Conservation (phyloP, 2,888 invertebrate species). For the Sinhomidia bicolor region DNA sequence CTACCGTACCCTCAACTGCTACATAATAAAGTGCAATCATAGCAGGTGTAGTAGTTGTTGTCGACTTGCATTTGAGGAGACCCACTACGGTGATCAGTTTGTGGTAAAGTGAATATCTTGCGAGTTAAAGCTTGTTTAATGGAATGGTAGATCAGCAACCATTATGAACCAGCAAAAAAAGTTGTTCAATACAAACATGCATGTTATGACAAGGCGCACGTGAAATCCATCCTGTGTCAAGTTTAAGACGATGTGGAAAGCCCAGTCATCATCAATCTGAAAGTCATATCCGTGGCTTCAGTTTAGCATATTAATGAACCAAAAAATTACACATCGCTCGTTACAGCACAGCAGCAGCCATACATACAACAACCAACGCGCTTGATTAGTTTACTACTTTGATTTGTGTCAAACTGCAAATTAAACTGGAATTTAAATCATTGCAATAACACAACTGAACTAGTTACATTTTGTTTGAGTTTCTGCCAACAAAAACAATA, state of each 20-base stretch:
- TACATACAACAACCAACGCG: background rate
- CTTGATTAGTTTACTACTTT: background rate
- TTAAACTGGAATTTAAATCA: conserved; percentile 18
- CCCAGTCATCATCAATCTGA: background rate
- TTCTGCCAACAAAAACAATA: conserved; percentile 8
- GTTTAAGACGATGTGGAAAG: background rate
- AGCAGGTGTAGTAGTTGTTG: background rate
- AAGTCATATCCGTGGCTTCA: conserved; percentile 24
- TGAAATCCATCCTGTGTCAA: conserved; percentile 26
- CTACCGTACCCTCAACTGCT: conserved; percentile 12
- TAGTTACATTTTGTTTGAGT: background rate
- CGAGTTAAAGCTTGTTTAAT: background rate
- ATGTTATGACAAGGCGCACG: background rate
- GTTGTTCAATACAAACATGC: background rate
- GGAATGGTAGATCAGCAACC: background rate
- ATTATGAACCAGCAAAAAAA: no score
- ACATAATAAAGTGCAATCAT: conserved; percentile 45
- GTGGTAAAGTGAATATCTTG: conserved; percentile 64
- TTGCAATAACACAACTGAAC: background rate
- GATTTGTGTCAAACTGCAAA: conserved; percentile 1
- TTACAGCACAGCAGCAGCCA: background rate
- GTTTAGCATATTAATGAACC: conserved; percentile 27
- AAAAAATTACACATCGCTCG: background rate
- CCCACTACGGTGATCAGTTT: conserved; percentile 65
- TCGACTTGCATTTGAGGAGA: conserved; percentile 8